These are phyloP conservation scores for Pollimyrus isidori DNA, from an alignment of 2,113 vertebrate genomes.

Conservation along the genomic window DNA sequence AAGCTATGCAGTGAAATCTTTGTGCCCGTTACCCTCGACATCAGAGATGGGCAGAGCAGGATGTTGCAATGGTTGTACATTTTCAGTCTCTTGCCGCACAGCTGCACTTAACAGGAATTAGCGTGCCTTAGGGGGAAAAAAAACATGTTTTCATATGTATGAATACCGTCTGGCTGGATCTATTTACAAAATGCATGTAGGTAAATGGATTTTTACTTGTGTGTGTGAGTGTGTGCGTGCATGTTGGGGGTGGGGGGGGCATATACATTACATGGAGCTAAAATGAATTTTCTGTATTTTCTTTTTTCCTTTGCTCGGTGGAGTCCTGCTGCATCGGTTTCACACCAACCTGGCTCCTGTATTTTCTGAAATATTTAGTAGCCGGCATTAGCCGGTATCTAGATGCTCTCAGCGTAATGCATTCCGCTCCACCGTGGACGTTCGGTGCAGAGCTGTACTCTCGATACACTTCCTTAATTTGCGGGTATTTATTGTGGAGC, in stretches of 20 bases:
- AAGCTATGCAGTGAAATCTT: not conserved
- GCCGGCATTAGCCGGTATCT: not conserved
- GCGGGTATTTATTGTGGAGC: not conserved
- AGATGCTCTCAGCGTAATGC: slow-evolving; percentile 10
- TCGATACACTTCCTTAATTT: not conserved
- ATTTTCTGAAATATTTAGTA: slow-evolving; percentile 8
- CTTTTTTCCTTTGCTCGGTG: not conserved
- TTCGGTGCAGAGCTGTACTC: not conserved
- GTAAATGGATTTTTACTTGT: not conserved
- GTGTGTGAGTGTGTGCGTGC: not conserved
- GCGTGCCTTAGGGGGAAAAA: not conserved
- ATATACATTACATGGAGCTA: not conserved
- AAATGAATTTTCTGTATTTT: not conserved
- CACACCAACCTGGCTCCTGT: not conserved
- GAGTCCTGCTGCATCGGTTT: not conserved
- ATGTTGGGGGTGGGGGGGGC: too few species aligned
- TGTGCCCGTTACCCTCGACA: not conserved
- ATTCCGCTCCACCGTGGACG: not conserved
- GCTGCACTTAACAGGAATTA: slow-evolving; percentile 1
- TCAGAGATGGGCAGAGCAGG: not conserved
- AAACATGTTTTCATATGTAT: not conserved
- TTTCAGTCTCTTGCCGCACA: not conserved
- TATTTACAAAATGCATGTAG: not conserved
- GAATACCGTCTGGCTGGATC: not conserved
- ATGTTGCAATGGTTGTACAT: not conserved